These are phyloP conservation scores for Muraenolepis orangiensis DNA, from an alignment of 2,797 vertebrate species.

Conservation along the genomic window DNA sequence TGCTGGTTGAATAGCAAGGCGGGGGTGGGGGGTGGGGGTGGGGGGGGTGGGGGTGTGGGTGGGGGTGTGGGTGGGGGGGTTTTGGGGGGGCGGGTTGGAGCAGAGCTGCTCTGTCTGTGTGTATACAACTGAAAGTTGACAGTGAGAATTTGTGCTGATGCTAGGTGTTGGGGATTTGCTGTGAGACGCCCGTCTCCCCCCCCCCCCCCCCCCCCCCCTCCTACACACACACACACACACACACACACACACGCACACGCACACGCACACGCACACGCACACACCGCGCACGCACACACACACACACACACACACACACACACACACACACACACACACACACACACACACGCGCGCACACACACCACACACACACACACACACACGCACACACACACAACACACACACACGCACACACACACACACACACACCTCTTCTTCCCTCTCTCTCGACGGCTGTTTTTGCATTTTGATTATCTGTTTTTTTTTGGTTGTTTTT, in stretches of 20 bases:
- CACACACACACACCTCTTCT: too few relatives aligned
- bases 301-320: too few relatives aligned
- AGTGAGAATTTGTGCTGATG: slow-evolving; percentile 65
- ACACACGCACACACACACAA: too few relatives aligned
- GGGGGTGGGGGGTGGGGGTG: too few relatives aligned
- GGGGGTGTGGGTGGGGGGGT: slow-evolving; percentile 12
- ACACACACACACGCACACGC: too few relatives aligned
- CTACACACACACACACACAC: too few relatives aligned
- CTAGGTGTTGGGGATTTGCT: slow-evolving; percentile 64
- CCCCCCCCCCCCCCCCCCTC: slow-evolving; percentile 23
- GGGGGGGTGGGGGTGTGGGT: slow-evolving; percentile 19
- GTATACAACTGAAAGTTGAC: slow-evolving; percentile 18
- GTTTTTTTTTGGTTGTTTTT: slow-evolving; percentile 27
- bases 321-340: too few relatives aligned
- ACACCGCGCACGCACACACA: too few relatives aligned
- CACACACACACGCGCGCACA: too few relatives aligned
- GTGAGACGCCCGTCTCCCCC: slow-evolving; percentile 61
- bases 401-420: too few relatives aligned
- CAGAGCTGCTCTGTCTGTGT: neutral
- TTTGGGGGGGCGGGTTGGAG: slow-evolving; percentile 31
- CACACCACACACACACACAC: too few relatives aligned
- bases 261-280: too few relatives aligned
- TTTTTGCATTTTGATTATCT: slow-evolving; percentile 78
- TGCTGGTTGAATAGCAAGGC: neutral
- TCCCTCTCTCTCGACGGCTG: slow-evolving; percentile 63